A percentile compares a stretch with the other conserved stretches of the same genome.
Conservation (phyloP, 2,113 vertebrate species). For the Erythrocercus mccallii region DNA sequence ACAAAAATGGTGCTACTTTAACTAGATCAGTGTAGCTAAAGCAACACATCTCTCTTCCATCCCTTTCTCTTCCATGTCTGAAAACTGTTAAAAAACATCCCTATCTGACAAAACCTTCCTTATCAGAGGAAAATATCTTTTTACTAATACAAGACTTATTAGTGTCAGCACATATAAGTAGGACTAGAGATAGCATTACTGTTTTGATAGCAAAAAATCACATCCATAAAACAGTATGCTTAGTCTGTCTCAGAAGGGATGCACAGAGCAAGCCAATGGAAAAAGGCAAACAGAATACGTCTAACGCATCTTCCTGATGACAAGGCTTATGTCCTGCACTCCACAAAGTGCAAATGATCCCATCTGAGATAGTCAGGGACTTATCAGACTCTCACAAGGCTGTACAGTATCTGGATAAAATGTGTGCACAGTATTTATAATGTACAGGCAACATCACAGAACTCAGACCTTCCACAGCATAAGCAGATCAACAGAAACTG, state of each 20-base stretch:
- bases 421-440: not conserved
- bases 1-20: slow-evolving; percentile 54
- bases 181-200: not conserved
- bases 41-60: not conserved
- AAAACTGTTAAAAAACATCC: not conserved
- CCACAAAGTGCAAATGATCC: not conserved
- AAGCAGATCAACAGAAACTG: not conserved
- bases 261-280: not conserved
- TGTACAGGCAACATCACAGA: not conserved
- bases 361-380: not conserved
- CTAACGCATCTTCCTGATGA: not conserved
- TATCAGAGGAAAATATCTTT: not conserved
- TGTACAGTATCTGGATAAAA: not conserved
- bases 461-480: not conserved
- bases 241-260: not conserved
- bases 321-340: not conserved
- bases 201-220: not conserved
- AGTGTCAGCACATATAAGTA: not conserved
- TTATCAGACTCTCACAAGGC: not conserved
- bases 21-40: not conserved
- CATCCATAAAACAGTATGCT: not conserved
- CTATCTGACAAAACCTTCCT: not conserved
- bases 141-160: not conserved
- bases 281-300: not conserved
- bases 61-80: not conserved